These are phyloP conservation scores for Ametastegia equiseti DNA, from an alignment of 2,888 invertebrate genomes.

Conservation along the genomic window DNA sequence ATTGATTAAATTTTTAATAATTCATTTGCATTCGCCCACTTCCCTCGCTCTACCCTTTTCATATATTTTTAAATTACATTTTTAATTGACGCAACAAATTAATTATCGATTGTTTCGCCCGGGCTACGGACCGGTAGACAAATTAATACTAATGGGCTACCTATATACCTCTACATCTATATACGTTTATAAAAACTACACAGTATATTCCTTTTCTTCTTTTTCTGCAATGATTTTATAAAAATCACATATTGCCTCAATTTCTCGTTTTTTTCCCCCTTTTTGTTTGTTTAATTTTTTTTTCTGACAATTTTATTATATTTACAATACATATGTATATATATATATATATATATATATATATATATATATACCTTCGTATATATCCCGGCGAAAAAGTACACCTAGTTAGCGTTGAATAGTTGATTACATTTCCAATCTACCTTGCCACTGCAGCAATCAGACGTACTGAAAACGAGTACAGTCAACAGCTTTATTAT, in stretches of 20 bases:
- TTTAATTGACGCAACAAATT: constrained; percentile 73
- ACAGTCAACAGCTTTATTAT: constrained; percentile 43
- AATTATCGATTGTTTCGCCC: constrained; percentile 70
- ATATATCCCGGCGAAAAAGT: constrained; percentile 49
- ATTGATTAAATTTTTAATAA: constrained; percentile 76
- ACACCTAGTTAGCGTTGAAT: constrained; percentile 70
- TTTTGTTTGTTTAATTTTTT: constrained; percentile 19
- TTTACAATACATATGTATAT: not conserved
- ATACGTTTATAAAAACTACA: no score
- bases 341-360: not conserved
- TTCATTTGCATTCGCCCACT: constrained; percentile 73
- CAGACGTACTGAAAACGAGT: constrained; percentile 56
- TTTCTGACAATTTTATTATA: not conserved
- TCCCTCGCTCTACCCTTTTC: constrained; percentile 54
- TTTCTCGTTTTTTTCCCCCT: constrained; percentile 1
- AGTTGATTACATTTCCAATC: constrained; percentile 71
- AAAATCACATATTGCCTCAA: no score
- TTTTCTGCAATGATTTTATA: constrained; percentile 46
- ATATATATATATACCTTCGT: not conserved
- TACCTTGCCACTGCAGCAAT: constrained; percentile 65
- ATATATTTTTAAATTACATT: constrained; percentile 74
- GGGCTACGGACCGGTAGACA: constrained; percentile 50
- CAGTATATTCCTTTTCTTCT: no score
- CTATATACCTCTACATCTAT: constrained; percentile 13
- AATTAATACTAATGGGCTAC: constrained; percentile 43